These are phyloP conservation scores for Odontocolon sp. DNA, from an alignment of 2,888 invertebrate genomes.

Conservation along the genomic window DNA sequence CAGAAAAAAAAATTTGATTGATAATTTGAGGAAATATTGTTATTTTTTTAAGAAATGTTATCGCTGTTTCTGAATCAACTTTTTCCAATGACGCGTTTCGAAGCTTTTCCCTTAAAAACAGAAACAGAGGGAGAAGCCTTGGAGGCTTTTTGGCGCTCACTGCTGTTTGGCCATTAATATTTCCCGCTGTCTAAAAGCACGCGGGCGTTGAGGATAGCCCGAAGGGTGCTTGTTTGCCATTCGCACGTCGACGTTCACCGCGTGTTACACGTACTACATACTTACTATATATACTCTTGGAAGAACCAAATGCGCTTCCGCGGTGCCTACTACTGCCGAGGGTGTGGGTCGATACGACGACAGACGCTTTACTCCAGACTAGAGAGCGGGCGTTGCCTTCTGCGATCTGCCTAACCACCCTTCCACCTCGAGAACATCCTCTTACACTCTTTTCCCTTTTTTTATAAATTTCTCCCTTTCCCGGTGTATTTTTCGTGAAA, in stretches of 20 bases:
- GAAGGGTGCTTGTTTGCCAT: slow-evolving; percentile 36
- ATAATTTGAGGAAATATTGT: neutral
- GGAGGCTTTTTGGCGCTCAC: slow-evolving; percentile 9
- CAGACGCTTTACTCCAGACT: slow-evolving; percentile 53
- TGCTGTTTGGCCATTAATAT: slow-evolving; percentile 57
- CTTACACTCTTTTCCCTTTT: slow-evolving; percentile 1
- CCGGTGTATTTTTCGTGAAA: slow-evolving; percentile 18
- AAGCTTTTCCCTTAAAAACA: neutral
- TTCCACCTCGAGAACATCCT: neutral
- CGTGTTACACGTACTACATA: neutral
- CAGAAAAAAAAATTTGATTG: neutral
- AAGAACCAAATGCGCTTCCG: slow-evolving; percentile 30
- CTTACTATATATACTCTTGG: neutral
- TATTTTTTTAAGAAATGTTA: no score
- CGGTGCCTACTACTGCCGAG: slow-evolving; percentile 27
- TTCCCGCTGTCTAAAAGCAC: slow-evolving; percentile 56
- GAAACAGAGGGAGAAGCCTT: slow-evolving; percentile 24
- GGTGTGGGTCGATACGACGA: slow-evolving; percentile 65
- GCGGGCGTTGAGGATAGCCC: slow-evolving; percentile 48
- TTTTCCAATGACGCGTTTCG: neutral
- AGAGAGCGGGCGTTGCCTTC: slow-evolving; percentile 60
- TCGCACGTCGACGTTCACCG: slow-evolving; percentile 22
- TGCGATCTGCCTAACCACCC: slow-evolving; percentile 29
- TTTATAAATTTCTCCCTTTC: neutral
- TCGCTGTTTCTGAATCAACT: neutral